phyloP scores from a whole-genome alignment of 2,888 invertebrate species.

The Xylota segnis region DNA sequence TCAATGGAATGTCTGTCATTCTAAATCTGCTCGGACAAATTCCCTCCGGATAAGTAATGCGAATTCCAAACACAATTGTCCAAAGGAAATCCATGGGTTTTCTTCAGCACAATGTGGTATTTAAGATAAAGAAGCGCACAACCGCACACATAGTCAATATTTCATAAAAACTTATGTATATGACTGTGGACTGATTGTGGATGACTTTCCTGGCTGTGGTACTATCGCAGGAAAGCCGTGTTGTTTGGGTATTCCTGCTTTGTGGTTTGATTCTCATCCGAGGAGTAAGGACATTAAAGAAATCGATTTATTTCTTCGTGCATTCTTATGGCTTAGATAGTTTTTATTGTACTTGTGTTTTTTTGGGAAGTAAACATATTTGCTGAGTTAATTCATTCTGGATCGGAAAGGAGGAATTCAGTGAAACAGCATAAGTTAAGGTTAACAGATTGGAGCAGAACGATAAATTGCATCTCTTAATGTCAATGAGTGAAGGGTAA shows the following conservation, averaged over 20 bases:
- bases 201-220: constrained; percentile 27
- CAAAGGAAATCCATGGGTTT: constrained; percentile 53
- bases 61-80: constrained; percentile 60
- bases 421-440: background rate
- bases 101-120: constrained; percentile 37
- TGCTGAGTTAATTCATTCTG: constrained; percentile 14
- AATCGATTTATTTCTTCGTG: constrained; percentile 54
- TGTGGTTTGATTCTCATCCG: constrained; percentile 37
- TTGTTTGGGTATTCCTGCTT: constrained; percentile 33
- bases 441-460: background rate
- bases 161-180: constrained; percentile 42
- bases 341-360: constrained; percentile 5
- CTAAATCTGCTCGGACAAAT: constrained; percentile 64
- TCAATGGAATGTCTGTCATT: constrained; percentile 68
- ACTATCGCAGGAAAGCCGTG: constrained; percentile 39
- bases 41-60: constrained; percentile 61
- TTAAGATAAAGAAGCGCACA: constrained; percentile 47
- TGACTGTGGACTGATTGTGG: constrained; percentile 22
- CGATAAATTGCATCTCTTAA: background rate
- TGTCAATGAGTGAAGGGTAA: background rate
- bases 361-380: constrained; percentile 14
- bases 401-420: background rate
- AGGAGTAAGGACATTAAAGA: constrained; percentile 43
- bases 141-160: constrained; percentile 31
- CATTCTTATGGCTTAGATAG: background rate